These are phyloP conservation scores for Micromussa lordhowensis DNA, from an alignment of 92 coral and sea anemone species.

Conservation along the genomic window DNA sequence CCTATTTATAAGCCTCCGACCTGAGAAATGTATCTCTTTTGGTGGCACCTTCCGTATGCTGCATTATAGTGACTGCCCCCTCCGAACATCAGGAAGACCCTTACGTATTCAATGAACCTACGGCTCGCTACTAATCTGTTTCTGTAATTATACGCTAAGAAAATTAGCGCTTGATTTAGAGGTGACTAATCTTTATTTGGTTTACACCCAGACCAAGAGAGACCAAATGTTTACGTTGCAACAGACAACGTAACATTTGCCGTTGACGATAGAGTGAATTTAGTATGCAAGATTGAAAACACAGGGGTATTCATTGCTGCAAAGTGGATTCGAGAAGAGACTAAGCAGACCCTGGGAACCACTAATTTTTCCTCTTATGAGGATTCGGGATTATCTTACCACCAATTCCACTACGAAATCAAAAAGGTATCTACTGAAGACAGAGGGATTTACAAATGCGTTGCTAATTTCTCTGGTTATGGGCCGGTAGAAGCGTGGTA, in stretches of 20 bases:
- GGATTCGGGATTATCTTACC: too few species aligned
- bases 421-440: not conserved
- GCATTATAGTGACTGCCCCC: too few species aligned
- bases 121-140: too few species aligned
- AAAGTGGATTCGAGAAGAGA: not conserved
- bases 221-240: not conserved
- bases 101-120: too few species aligned
- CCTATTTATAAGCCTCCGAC: too few species aligned
- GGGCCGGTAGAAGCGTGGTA: not conserved
- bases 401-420: not conserved
- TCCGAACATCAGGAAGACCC: too few species aligned
- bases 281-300: not conserved
- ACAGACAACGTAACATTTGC: not conserved
- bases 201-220: not conserved
- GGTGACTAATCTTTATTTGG: too few species aligned
- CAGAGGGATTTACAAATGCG: not conserved
- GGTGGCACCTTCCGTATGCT: too few species aligned
- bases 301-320: not conserved
- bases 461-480: not conserved
- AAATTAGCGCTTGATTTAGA: too few species aligned
- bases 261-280: not conserved
- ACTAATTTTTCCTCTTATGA: not conserved
- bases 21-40: too few species aligned
- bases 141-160: too few species aligned
- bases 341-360: not conserved